These are phyloP conservation scores for Natator depressus DNA, from an alignment of 2,113 vertebrate species.

Conservation along the genomic window DNA sequence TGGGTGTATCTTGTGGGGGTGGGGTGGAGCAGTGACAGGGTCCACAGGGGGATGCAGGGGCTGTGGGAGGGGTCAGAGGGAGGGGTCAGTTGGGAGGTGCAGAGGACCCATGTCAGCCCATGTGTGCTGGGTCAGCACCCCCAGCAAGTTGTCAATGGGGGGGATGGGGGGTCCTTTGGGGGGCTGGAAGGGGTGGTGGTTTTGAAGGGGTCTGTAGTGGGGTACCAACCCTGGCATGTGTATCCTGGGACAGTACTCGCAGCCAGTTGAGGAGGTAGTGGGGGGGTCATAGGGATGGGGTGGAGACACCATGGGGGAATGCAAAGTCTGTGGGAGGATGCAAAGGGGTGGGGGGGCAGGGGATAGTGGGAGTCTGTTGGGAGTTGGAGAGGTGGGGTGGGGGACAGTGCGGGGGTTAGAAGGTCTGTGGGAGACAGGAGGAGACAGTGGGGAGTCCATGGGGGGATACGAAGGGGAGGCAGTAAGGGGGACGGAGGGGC, in stretches of 20 bases:
- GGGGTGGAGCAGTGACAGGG: not conserved
- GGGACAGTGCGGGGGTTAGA: not conserved
- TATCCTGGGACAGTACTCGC: not conserved
- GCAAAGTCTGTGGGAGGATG: not conserved
- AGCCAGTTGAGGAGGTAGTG: not conserved
- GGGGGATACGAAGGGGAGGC: not conserved
- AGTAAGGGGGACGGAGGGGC: not conserved
- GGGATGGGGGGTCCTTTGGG: not conserved
- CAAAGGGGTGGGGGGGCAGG: not conserved
- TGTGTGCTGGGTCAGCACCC: not conserved
- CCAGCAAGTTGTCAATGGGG: not conserved
- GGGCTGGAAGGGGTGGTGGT: not conserved
- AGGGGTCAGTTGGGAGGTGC: not conserved
- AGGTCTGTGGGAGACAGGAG: not conserved
- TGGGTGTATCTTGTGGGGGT: too few relatives aligned
- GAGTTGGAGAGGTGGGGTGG: not conserved
- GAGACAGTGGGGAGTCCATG: not conserved
- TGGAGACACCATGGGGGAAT: not conserved
- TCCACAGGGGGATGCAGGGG: not conserved
- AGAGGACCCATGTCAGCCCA: not conserved
- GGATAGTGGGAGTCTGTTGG: not conserved
- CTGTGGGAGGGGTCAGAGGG: not conserved
- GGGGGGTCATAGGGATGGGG: not conserved
- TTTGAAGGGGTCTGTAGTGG: not conserved
- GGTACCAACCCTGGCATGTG: not conserved